Conservation (phyloP, 2,888 invertebrate genomes). For the Hypomecis atomaria region DNA sequence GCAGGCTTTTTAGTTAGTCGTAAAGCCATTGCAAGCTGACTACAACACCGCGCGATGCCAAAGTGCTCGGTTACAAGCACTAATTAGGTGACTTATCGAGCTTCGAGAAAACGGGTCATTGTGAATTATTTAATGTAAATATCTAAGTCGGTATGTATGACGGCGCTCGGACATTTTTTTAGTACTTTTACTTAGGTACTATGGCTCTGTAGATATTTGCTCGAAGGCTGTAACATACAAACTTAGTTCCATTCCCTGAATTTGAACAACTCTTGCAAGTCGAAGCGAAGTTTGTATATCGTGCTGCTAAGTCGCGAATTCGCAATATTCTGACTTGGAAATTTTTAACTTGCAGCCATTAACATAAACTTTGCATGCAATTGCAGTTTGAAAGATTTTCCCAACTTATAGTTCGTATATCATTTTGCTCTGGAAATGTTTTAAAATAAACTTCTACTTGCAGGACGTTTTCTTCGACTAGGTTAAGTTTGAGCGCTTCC, state of each 20-base stretch:
- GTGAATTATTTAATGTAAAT: no score
- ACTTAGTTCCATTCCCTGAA: slow-evolving; percentile 16
- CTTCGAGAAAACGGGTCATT: no score
- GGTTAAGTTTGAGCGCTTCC: no score
- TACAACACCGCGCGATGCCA: no score
- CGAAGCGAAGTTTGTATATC: slow-evolving; percentile 9
- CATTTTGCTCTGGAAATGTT: neutral
- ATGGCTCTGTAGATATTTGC: no score
- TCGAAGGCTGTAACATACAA: neutral
- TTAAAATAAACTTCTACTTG: neutral
- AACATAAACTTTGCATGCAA: slow-evolving; percentile 33
- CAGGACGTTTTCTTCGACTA: neutral
- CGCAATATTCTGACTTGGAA: slow-evolving; percentile 1
- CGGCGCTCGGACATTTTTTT: no score
- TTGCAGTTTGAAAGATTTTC: slow-evolving; percentile 26
- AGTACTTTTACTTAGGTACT: no score
- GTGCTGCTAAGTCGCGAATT: slow-evolving; percentile 18
- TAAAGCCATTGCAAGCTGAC: no score
- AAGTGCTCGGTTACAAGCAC: no score
- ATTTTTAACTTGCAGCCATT: slow-evolving; percentile 31
- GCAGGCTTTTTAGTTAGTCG: no score
- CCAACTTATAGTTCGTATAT: neutral
- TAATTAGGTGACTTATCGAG: no score
- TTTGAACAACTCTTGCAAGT: slow-evolving; percentile 8
- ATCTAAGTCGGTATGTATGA: no score